Conservation (phyloP, 2,888 invertebrate genomes). For the Dugesia japonica region DNA sequence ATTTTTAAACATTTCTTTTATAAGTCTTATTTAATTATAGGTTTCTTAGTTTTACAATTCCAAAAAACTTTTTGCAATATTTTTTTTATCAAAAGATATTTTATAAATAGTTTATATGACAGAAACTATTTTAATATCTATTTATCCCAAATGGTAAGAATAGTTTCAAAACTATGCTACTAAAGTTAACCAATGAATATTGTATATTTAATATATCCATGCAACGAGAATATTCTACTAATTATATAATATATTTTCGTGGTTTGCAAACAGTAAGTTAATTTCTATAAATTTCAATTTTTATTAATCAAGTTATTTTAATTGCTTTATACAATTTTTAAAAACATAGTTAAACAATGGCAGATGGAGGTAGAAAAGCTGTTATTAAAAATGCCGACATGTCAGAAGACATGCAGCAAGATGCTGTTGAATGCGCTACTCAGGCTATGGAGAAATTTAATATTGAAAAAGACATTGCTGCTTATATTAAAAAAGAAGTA, state of each 20-base stretch:
- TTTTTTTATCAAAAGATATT: too few species aligned
- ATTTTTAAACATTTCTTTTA: too few species aligned
- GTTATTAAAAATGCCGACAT: slow-evolving; percentile 98
- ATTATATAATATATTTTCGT: slow-evolving; percentile 16
- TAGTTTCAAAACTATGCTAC: slow-evolving; percentile 13
- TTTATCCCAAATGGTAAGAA: too few species aligned
- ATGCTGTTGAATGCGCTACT: slow-evolving; percentile 90
- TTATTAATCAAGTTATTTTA: neutral
- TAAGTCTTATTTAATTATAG: too few species aligned
- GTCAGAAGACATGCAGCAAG: slow-evolving; percentile 98
- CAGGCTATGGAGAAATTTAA: slow-evolving; percentile 92
- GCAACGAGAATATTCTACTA: slow-evolving; percentile 20
- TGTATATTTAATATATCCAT: neutral
- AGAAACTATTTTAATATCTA: too few species aligned
- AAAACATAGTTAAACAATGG: slow-evolving; percentile 11
- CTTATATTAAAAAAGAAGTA: slow-evolving; percentile 85
- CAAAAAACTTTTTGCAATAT: too few species aligned
- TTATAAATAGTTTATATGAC: too few species aligned
- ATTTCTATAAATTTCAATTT: neutral
- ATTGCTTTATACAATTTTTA: neutral
- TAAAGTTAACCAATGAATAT: neutral
- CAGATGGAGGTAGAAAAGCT: slow-evolving; percentile 67
- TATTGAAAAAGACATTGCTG: slow-evolving; percentile 98
- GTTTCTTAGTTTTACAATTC: too few species aligned
- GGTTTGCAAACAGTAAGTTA: slow-evolving; percentile 3